These are phyloP conservation scores for Tragelaphus imberbis DNA, from an alignment of 2,113 vertebrate species.

Conservation along the genomic window DNA sequence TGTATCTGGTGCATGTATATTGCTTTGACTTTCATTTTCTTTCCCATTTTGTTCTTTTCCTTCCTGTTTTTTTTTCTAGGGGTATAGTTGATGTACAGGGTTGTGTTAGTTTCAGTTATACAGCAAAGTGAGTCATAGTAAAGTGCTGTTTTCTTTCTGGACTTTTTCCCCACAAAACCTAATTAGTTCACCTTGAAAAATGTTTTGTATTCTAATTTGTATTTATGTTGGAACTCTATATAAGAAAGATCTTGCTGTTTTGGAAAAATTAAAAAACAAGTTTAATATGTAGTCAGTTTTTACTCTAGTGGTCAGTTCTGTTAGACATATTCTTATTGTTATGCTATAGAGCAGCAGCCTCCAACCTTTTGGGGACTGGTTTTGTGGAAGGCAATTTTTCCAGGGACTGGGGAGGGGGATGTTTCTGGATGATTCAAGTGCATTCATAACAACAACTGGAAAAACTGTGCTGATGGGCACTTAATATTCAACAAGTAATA, in stretches of 20 bases:
- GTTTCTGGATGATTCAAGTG: too few relatives aligned
- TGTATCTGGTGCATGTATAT: too few relatives aligned
- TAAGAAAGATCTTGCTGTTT: background rate
- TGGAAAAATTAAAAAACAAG: background rate
- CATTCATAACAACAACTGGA: background rate
- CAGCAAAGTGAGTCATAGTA: background rate
- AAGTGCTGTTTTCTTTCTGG: background rate
- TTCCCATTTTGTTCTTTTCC: too few relatives aligned
- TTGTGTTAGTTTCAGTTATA: too few relatives aligned
- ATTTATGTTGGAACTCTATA: background rate
- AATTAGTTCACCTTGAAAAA: background rate
- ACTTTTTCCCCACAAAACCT: accelerated
- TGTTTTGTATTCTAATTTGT: background rate
- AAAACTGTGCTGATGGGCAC: background rate
- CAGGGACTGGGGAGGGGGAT: too few relatives aligned
- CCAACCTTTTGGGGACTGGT: background rate
- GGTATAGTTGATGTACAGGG: too few relatives aligned
- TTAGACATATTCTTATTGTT: background rate
- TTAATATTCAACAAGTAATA: background rate
- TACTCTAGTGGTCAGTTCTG: background rate
- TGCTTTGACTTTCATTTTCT: too few relatives aligned
- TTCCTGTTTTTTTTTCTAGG: too few relatives aligned
- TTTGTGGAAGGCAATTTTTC: background rate
- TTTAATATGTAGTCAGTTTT: background rate
- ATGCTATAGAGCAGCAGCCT: background rate